Evolutionary conservation across 2,888 invertebrate genomes (phyloP).

Genomic region (Bombylius major): DNA sequence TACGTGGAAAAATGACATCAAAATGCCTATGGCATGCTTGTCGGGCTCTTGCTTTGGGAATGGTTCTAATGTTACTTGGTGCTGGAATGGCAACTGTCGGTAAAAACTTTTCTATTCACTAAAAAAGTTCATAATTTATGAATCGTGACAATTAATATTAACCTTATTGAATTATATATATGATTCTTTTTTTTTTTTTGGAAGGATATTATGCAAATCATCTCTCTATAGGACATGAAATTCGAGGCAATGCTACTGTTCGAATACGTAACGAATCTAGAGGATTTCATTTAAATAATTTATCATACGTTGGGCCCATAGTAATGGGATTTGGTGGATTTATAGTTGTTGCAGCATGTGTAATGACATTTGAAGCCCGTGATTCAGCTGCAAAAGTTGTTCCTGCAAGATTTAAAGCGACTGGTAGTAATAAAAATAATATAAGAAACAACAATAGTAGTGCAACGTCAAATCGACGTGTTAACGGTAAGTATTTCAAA

Average conservation of each 20-base stretch:
- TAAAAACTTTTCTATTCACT: slow-evolving; percentile 32
- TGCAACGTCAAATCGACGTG: slow-evolving; percentile 29
- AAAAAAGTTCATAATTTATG: background rate
- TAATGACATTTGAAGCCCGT: slow-evolving; percentile 96
- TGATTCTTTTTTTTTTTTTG: background rate
- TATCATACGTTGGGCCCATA: slow-evolving; percentile 93
- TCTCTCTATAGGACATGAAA: slow-evolving; percentile 62
- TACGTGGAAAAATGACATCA: slow-evolving; percentile 76
- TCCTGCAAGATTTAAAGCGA: slow-evolving; percentile 55
- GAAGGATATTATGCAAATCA: slow-evolving; percentile 74
- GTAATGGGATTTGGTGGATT: slow-evolving; percentile 97
- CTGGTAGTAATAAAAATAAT: slow-evolving; percentile 24
- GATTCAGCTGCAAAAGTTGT: slow-evolving; percentile 89
- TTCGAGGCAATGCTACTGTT: slow-evolving; percentile 65
- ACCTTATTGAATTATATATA: background rate
- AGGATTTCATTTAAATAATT: slow-evolving; percentile 74
- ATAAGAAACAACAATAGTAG: slow-evolving; percentile 31
- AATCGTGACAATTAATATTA: background rate
- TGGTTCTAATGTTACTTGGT: slow-evolving; percentile 76
- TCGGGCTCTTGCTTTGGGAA: slow-evolving; percentile 76
- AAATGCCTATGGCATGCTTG: slow-evolving; percentile 90
- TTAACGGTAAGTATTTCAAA: slow-evolving; percentile 25
- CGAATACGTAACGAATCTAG: slow-evolving; percentile 70
- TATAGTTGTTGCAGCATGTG: slow-evolving; percentile 92
- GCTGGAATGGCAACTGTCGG: slow-evolving; percentile 89